Evolutionary conservation across 2,797 vertebrate species (phyloP), one percentile per base, ranked within the genome.

Genomic region (Notamacropus eugenii): DNA sequence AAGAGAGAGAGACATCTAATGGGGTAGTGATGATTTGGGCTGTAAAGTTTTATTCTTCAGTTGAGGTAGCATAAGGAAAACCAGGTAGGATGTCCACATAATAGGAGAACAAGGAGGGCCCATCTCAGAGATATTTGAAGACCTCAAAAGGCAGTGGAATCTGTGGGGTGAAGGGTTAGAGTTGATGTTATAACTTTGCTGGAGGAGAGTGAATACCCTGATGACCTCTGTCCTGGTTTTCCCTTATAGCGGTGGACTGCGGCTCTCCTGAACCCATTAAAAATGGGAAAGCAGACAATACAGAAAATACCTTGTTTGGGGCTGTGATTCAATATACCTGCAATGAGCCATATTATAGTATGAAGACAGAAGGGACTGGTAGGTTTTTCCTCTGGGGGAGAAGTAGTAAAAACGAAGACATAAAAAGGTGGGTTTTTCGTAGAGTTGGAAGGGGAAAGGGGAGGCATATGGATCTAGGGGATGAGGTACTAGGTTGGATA

Each of bases 171-270:
- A 27, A 95, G 52, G 22, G 1, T 93, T 87, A 54, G 92, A 54
- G 31, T 5, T 93, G 50, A 4, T 27, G 27, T 31, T 92, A 19
- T 28, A 28, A 74, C 62, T 62, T 90, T 95, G 67, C 82, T 92
- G 67, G 94, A n/a, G 93, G 29, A 55, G 54, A n/a, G 12, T 58
- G 46, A 28, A 31, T 90, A 5, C 93, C 55, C 93, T 91, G 50
- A 91, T 29, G 34, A 1, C 34, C 12, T 12, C 40, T 90, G 59
- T 0, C 0, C 8, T 95, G 93, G 52, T 34, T 97, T 93, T 58
- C 56, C 95, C 92, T 87, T 94, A 10, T 92, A 99, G 99, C 98
- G 97, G 99, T 99, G 95, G 98, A 99, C 91, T 99, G 99, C 57
- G 99, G 99, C 3, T 0, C 31, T 4, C 99, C 99, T 6, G 52